Evolutionary conservation across 23 tunicate genomes (phyloP).

Genomic region (Ascidia mentula): DNA sequence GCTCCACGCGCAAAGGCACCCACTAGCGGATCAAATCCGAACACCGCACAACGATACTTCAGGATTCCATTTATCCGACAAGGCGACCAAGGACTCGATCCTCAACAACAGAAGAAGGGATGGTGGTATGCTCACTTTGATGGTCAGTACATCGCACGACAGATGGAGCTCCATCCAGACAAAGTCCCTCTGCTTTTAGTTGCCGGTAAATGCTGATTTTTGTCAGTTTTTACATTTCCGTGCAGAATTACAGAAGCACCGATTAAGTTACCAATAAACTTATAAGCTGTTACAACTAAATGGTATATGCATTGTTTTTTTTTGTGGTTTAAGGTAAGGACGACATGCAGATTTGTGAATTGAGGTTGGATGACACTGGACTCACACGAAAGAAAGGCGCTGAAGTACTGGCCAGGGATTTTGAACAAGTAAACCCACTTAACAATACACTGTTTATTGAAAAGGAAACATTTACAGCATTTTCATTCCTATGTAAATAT

Average conservation of each 20-base stretch:
- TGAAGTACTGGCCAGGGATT: slow-evolving; percentile 77
- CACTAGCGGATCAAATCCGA: not conserved
- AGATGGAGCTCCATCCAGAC: slow-evolving; percentile 98
- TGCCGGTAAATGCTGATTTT: slow-evolving; percentile 41
- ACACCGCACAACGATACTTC: slow-evolving; percentile 67
- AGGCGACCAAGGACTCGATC: slow-evolving; percentile 45
- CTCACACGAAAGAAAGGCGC: slow-evolving; percentile 91
- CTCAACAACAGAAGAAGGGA: slow-evolving; percentile 55
- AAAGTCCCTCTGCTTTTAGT: slow-evolving; percentile 79
- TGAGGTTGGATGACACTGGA: slow-evolving; percentile 88
- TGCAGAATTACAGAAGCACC: not conserved
- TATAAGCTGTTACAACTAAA: not conserved
- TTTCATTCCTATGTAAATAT: no score
- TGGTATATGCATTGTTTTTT: no score
- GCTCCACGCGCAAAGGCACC: not conserved
- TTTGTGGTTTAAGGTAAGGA: slow-evolving; percentile 62
- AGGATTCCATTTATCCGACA: slow-evolving; percentile 85
- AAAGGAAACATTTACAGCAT: no score
- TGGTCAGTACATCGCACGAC: slow-evolving; percentile 91
- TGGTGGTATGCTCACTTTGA: slow-evolving; percentile 99
- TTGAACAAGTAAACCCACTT: slow-evolving; percentile 65
- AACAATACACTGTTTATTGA: no score
- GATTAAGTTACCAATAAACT: not conserved
- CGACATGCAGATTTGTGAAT: slow-evolving; percentile 97
- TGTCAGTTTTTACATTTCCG: not conserved